These are phyloP conservation scores for Pseudolaguvia tuberculata DNA, from an alignment of 2,113 vertebrate genomes.

Conservation along the genomic window DNA sequence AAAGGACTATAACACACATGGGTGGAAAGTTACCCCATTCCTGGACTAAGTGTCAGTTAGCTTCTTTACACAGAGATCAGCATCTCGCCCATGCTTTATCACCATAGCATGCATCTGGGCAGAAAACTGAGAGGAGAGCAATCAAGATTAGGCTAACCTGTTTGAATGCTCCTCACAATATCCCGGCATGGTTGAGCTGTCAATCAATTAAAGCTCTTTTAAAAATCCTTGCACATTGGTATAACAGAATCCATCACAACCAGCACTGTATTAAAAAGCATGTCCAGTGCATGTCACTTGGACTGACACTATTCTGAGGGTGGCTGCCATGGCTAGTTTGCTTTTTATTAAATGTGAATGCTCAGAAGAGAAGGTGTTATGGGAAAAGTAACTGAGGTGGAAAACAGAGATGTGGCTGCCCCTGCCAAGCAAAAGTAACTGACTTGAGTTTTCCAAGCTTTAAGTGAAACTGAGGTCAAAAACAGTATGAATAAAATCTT, in stretches of 20 bases:
- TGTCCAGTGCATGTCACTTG: neutral
- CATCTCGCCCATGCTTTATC: neutral
- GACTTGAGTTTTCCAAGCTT: neutral
- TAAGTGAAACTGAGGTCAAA: neutral
- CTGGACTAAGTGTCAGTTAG: neutral
- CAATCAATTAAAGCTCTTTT: neutral
- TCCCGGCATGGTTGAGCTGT: neutral
- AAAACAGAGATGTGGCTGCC: neutral
- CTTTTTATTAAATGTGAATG: conserved; percentile 5
- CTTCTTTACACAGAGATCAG: neutral
- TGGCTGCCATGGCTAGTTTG: neutral
- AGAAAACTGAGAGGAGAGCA: neutral
- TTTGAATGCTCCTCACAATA: neutral
- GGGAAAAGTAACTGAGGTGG: neutral
- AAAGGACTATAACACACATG: neutral
- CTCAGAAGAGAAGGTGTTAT: neutral
- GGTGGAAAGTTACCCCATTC: neutral
- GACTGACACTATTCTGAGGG: neutral
- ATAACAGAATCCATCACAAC: neutral
- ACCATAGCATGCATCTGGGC: neutral
- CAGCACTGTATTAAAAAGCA: neutral
- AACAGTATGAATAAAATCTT: neutral
- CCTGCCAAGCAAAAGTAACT: too few relatives aligned
- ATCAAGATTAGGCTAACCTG: neutral
- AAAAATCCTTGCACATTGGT: neutral